Evolutionary conservation across 1,140 invertebrate species (phyloP), one percentile per base, ranked within the genome.

Genomic region (Dendroctonus valens): DNA sequence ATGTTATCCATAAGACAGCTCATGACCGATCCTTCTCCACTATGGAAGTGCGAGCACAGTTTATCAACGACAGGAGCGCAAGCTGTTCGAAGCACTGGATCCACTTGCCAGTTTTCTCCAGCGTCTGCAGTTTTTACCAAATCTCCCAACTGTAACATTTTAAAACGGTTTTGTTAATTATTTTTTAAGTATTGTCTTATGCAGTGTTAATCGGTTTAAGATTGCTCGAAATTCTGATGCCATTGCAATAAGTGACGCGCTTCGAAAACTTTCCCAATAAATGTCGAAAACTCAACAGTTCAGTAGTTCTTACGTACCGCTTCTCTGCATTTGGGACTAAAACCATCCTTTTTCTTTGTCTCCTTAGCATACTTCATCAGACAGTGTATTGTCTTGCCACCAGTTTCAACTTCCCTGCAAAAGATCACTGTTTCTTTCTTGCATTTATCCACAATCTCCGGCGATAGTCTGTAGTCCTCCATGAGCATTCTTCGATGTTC

Each of bases 361-460:
- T 79, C 67, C 70, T 87, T 84, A 5, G 93, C 91, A 80, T 95
- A 89, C 57, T 92, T 90, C 94, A 99, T 96, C 49, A 99, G 80
- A 78, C 97, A 99, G 79, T 99, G 96, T 69, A 99, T 89, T 0
- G 95, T 97, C 75, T 89, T 89, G 0, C 94, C 94, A 38, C 89
- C 90, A 59, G 87, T 77, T 78, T 93, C 90, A 55, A 92, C 79
- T 6, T 75, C 77, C 38, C 70, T 71, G 76, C 91, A 93, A 75
- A 89, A 88, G 15, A 78, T 84, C 39, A 82, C 81, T 64, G 97
- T 95, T 76, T 98, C 96, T 70, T 88, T 85, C 3, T 91, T 87
- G 81, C 97, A 99, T 41, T 87, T 86, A 70, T 88, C 86, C 50
- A 98, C 92, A 58, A 99, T 85, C 79, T 98, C 94, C 5, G 96